Evolutionary conservation across 2,113 vertebrate species (phyloP), one percentile per base, ranked within the genome.

Genomic region (Columbina picui): DNA sequence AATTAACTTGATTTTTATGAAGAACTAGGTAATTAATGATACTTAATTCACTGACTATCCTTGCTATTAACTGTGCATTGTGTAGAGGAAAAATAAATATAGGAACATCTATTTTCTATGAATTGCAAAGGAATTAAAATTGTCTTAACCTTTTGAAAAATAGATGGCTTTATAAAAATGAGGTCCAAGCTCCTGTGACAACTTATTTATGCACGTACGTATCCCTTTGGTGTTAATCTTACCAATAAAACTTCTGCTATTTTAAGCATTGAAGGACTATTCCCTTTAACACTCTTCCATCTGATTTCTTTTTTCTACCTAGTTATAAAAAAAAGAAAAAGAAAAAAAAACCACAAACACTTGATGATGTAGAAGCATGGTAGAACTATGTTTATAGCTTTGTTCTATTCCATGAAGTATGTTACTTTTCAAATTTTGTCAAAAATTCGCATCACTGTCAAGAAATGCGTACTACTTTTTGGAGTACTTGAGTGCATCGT

Each of bases 121-220:
- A 50, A 18, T 29, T 67, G 14, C 43, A 82, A 69, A 84, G 30
- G 34, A 80, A 80, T 73, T 83, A 56, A 91, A 84, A 52, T 32
- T 41, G 20, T 23, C 69, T 79, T 81, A 65, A 75, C 5, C 3
- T 77, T 59, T 87, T 56, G 17, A 25, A 50, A 67, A 89, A 59
- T 20, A 59, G 22, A 29, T 52, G 18, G 43, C 43, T 45, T 45
- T 45, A 45, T 45, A 19, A 45, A 19, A 43, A 17, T 11, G 9
- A 59, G 14, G 14, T 30, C 20, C 13, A 73, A 45, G 14, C 14
- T 95, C 25, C 55, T 75, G 82, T 82, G 50, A 49, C 18, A 79
- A 27, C 19, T 34, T 22, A 47, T 59, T 74, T 53, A 36, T 36
- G 10, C 3, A 0, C 0, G 1, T 20, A 63, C 9, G 14, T 85